phyloP scores from a whole-genome alignment of 2,797 vertebrate species.

The Enoplosus armatus region DNA sequence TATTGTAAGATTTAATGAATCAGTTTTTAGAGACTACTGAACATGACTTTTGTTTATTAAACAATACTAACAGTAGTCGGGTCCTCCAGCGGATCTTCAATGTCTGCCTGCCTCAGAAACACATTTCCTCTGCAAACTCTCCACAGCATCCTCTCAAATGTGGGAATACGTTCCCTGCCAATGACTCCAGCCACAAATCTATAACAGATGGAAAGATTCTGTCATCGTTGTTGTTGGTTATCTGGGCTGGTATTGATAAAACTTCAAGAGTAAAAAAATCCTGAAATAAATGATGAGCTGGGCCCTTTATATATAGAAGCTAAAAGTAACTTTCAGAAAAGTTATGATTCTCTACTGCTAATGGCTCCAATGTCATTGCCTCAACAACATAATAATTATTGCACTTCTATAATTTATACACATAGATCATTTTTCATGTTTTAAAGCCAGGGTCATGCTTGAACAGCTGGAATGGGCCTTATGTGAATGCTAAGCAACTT shows the following conservation, averaged over 20 bases:
- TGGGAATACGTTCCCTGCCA: slow-evolving; percentile 94
- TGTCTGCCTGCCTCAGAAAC: slow-evolving; percentile 95
- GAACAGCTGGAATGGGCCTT: not conserved
- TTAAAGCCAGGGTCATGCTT: not conserved
- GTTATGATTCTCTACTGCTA: not conserved
- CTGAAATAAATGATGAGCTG: not conserved
- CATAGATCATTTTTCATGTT: not conserved
- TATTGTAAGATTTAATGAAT: not conserved
- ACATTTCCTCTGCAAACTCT: slow-evolving; percentile 98
- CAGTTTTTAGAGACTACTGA: too few species aligned
- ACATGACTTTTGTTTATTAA: not conserved
- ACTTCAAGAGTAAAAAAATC: not conserved
- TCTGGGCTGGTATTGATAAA: not conserved
- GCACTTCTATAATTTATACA: too few species aligned
- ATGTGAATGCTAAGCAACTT: not conserved
- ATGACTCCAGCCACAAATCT: slow-evolving; percentile 98
- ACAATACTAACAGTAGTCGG: slow-evolving; percentile 88
- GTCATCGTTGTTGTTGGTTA: not conserved
- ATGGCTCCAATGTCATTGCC: not conserved
- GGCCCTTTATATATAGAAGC: not conserved
- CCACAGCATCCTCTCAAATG: slow-evolving; percentile 98
- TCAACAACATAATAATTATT: not conserved
- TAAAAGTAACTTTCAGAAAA: not conserved
- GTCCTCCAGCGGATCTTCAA: slow-evolving; percentile 96
- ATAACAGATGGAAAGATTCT: not conserved